Conservation (phyloP, 2,888 invertebrate species). For the Tryphoninae sp. region DNA sequence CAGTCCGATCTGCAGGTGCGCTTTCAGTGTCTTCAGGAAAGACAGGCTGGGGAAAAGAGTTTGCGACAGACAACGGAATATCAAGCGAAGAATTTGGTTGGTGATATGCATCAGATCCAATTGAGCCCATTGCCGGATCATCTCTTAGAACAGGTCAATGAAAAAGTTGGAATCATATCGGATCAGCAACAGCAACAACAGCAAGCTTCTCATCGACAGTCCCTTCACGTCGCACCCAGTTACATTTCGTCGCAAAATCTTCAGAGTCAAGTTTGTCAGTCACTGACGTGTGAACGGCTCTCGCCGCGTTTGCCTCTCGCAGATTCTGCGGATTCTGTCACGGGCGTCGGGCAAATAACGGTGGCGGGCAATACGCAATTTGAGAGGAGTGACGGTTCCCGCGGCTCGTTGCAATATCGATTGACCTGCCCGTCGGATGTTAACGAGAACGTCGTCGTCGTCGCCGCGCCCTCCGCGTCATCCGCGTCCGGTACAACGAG, state of each 20-base stretch:
- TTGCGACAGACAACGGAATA: constrained; percentile 70
- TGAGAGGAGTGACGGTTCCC: constrained; percentile 75
- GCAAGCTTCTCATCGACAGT: constrained; percentile 62
- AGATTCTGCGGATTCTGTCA: constrained; percentile 68
- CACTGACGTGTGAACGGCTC: constrained; percentile 72
- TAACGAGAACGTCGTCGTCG: constrained; percentile 59
- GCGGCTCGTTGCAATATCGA: constrained; percentile 76
- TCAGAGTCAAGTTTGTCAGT: constrained; percentile 69
- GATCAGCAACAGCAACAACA: constrained; percentile 68
- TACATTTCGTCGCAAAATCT: constrained; percentile 63
- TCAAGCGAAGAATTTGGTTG: constrained; percentile 62
- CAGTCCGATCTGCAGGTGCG: constrained; percentile 77
- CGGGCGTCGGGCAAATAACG: constrained; percentile 77
- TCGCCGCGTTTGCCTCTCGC: constrained; percentile 77
- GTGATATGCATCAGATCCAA: constrained; percentile 67
- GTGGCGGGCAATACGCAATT: constrained; percentile 76
- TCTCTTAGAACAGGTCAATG: constrained; percentile 67
- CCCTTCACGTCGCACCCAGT: constrained; percentile 69
- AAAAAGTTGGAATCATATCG: constrained; percentile 66
- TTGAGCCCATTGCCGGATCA: constrained; percentile 70
- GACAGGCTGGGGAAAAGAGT: constrained; percentile 73
- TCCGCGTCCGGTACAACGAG: constrained; percentile 52
- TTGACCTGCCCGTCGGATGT: constrained; percentile 69
- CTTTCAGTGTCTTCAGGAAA: constrained; percentile 75
- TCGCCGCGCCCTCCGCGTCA: constrained; percentile 52